Evolutionary conservation across 2,888 invertebrate genomes (phyloP), one percentile per base, ranked within the genome.

Genomic region (Deilephila porcellus): DNA sequence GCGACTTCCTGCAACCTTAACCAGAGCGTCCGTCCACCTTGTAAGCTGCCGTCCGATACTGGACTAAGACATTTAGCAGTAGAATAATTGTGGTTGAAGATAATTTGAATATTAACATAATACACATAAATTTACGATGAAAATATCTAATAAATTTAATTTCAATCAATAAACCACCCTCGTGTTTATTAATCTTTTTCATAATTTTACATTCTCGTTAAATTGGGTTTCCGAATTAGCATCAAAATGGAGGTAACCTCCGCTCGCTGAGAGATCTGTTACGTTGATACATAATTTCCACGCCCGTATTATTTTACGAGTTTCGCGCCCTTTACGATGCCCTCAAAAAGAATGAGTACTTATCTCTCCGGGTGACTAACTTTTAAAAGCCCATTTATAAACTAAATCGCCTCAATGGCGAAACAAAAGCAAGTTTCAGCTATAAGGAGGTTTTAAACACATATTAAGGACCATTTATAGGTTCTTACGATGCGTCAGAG

Each of bases 241-340:
- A 52, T 67, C 37, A 67, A 67, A 63, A 67, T 64, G 37, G 45
- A 37, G 20, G 34, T 8, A 52, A 25, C 52, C 67, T 67, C 25
- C 29, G 56, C 34, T 53, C 72, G 62, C 76, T 78, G 71, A 78
- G 73, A 81, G 81, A 80, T 81, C 81, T 78, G 75, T 71, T 74
- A 74, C 74, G 75, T 79, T 75, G 80, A 83, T 82, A 80, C 78
- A 76, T 82, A 79, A 80, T 80, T 79, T 79, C 77, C 75, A 76
- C 73, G 77, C 67, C 73, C 74, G 76, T 78, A 77, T 79, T 76
- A 79, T 81, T 81, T 81, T 76, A 80, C 75, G 78, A 78, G 73
- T 71, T 67, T 74, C 74, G 62, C 73, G 75, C 53, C 71, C 74
- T 78, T 78, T 77, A 75, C 76, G 79, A 73, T 75, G 71, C 60